A percentile compares a stretch with the other conserved stretches of the same genome.
Conservation (phyloP, 2,113 vertebrate genomes). For the Nothocercus nigrocapillus region DNA sequence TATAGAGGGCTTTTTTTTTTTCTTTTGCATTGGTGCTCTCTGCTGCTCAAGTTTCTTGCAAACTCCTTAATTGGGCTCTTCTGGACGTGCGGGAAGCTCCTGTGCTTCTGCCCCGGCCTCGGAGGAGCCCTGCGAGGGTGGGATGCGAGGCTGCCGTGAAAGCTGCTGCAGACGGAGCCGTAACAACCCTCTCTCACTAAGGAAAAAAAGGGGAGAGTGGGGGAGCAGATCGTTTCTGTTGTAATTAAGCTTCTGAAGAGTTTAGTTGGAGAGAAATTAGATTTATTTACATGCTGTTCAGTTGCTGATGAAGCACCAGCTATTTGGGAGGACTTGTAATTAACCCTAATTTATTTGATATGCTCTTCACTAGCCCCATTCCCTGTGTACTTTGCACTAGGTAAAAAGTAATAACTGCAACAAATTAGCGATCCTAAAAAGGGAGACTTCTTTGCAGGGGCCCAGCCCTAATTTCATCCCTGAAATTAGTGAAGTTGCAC, state of each 20-base stretch:
- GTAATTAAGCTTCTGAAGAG: conserved; percentile 83
- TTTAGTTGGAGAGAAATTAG: conserved; percentile 88
- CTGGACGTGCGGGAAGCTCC: conserved; percentile 55
- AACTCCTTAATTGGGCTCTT: conserved; percentile 74
- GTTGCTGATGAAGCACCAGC: conserved; percentile 84
- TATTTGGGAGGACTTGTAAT: conserved; percentile 89
- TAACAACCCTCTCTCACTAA: conserved; percentile 76
- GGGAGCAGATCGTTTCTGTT: conserved; percentile 71
- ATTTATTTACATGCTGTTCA: conserved; percentile 89
- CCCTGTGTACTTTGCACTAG: conserved; percentile 30
- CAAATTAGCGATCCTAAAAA: conserved; percentile 18
- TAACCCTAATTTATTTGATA: conserved; percentile 88
- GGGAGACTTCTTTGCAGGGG: neutral
- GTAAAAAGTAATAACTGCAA: conserved; percentile 56
- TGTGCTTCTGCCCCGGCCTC: conserved; percentile 31
- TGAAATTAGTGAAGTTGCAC: neutral
- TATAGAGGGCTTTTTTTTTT: conserved; percentile 5
- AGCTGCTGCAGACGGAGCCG: conserved; percentile 64
- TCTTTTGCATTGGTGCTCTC: conserved; percentile 44
- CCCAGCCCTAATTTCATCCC: neutral
- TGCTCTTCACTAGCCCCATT: conserved; percentile 58
- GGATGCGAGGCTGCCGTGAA: conserved; percentile 50
- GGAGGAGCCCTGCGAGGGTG: conserved; percentile 67
- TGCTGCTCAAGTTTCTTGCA: conserved; percentile 50
- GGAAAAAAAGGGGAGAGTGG: conserved; percentile 52